A percentile compares a stretch with the other conserved stretches of the same genome.
These are phyloP conservation scores for Melitaea cinxia DNA, from an alignment of 1,140 invertebrate species.

Conservation along the genomic window DNA sequence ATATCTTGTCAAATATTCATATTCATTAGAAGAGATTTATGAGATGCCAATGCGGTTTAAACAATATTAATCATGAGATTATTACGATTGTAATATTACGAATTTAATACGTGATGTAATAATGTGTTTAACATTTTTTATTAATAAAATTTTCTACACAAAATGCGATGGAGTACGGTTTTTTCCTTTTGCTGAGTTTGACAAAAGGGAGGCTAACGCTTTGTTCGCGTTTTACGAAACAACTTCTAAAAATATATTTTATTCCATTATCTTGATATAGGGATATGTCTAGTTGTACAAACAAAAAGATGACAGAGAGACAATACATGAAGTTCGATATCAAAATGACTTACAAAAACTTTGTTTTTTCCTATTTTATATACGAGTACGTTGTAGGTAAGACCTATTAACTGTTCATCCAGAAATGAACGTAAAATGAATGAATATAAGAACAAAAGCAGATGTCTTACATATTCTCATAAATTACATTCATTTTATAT, in stretches of 20 bases:
- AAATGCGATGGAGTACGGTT: neutral
- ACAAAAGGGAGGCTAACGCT: neutral
- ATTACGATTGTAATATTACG: too few species aligned
- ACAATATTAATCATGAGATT: neutral
- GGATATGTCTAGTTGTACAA: neutral
- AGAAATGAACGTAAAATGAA: too few species aligned
- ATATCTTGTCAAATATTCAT: neutral
- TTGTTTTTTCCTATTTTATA: too few species aligned
- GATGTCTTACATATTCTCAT: too few species aligned
- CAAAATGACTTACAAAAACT: too few species aligned
- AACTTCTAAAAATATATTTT: neutral
- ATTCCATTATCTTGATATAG: neutral
- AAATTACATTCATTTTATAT: too few species aligned
- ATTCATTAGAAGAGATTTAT: neutral
- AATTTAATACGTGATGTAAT: neutral
- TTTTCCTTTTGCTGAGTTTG: neutral
- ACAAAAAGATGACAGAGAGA: too few species aligned
- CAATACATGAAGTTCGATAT: too few species aligned
- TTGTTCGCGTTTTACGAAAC: neutral
- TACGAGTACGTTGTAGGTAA: too few species aligned
- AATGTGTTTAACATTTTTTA: neutral
- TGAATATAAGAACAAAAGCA: too few species aligned
- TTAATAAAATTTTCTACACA: neutral
- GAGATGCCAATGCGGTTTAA: neutral
- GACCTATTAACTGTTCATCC: too few species aligned